Conservation (phyloP, 2,113 vertebrate species). For the Quiscalus mexicanus region DNA sequence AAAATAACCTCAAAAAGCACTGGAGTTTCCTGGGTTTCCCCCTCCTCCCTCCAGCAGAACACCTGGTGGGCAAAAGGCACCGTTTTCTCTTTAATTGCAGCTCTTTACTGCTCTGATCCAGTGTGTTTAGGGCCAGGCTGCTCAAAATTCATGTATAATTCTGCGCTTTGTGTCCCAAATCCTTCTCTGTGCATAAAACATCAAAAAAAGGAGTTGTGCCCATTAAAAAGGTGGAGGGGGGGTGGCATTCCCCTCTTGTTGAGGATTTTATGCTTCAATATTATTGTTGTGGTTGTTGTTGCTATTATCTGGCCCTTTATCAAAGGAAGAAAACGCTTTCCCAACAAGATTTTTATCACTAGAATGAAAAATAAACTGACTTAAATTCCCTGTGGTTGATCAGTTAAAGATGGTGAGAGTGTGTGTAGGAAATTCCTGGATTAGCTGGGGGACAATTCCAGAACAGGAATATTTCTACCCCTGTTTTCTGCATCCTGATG, state of each 20-base stretch:
- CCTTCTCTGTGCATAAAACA: background rate
- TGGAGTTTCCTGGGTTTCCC: background rate
- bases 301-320: background rate
- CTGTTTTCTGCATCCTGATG: background rate
- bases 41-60: background rate
- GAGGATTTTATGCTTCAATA: background rate
- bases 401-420: no score
- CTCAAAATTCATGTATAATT: background rate
- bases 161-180: background rate
- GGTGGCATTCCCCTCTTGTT: background rate
- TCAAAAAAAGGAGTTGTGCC: accelerated
- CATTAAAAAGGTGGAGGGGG: background rate
- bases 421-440: no score
- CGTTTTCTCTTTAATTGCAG: background rate
- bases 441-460: background rate
- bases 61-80: background rate
- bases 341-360: background rate
- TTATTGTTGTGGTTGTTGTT: background rate
- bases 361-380: background rate
- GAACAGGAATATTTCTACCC: background rate
- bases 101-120: background rate
- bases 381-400: background rate
- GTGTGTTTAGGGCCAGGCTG: background rate
- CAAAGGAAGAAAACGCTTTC: background rate
- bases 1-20: background rate